Conservation (phyloP, 2,888 invertebrate species). For the Philereme transversata region DNA sequence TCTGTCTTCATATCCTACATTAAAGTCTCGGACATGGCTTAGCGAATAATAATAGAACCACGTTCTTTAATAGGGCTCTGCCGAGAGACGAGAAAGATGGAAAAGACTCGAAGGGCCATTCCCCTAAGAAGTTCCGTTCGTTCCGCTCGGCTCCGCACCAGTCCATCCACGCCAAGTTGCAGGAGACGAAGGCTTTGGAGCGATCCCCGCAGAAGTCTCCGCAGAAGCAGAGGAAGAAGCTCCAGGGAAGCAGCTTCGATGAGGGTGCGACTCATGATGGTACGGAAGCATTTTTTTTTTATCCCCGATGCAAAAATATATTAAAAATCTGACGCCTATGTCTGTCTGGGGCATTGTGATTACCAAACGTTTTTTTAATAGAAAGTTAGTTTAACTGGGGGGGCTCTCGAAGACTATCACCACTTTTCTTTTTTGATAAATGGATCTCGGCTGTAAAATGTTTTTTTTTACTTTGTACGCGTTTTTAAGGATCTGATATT, state of each 20-base stretch:
- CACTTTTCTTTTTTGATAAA: too few species aligned
- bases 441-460: too few species aligned
- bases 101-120: conserved; percentile 91
- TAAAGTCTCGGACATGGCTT: too few species aligned
- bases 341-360: too few species aligned
- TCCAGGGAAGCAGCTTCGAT: conserved; percentile 79
- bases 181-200: conserved; percentile 86
- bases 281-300: conserved; percentile 35
- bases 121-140: conserved; percentile 86
- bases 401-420: too few species aligned
- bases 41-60: background rate
- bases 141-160: conserved; percentile 84
- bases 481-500: too few species aligned
- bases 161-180: conserved; percentile 83
- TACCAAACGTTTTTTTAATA: too few species aligned
- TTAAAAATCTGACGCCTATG: too few species aligned
- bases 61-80: conserved; percentile 84
- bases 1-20: too few species aligned
- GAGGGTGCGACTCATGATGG: conserved; percentile 79
- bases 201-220: conserved; percentile 85
- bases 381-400: too few species aligned
- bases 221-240: conserved; percentile 83
- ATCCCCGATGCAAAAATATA: too few species aligned
- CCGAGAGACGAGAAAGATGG: conserved; percentile 94
- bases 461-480: too few species aligned